Conservation (phyloP, 2,888 invertebrate genomes). For the Trissoscelio sp. region DNA sequence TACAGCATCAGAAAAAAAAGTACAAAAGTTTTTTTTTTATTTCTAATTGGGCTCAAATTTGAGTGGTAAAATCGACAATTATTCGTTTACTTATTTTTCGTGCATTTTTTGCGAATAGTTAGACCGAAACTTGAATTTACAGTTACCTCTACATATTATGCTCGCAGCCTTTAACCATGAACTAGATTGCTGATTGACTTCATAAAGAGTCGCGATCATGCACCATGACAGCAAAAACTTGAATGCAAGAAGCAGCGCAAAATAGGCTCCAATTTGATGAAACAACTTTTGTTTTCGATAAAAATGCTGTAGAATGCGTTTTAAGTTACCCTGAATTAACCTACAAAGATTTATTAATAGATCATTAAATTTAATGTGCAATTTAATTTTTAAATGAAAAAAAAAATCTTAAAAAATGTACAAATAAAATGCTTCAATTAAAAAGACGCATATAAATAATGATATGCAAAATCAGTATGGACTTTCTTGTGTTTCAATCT, state of each 20-base stretch:
- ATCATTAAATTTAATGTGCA: constrained; percentile 10
- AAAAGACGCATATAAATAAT: too few species aligned
- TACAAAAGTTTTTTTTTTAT: too few species aligned
- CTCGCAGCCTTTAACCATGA: constrained; percentile 40
- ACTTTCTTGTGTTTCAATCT: too few species aligned
- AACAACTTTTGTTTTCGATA: constrained; percentile 26
- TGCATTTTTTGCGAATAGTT: constrained; percentile 19
- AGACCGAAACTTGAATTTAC: constrained; percentile 57
- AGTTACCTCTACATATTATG: constrained; percentile 47
- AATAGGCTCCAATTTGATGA: not conserved
- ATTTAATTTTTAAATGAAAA: too few species aligned
- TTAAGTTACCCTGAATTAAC: not conserved
- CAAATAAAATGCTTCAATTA: too few species aligned
- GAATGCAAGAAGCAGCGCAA: constrained; percentile 5
- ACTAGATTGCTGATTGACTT: constrained; percentile 53
- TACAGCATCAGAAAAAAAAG: too few species aligned
- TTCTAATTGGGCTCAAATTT: too few species aligned
- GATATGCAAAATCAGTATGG: too few species aligned
- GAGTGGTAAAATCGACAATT: not conserved
- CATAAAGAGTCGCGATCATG: constrained; percentile 28
- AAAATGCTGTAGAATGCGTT: constrained; percentile 10
- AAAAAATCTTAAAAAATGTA: too few species aligned
- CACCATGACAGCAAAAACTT: constrained; percentile 33
- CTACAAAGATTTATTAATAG: not conserved
- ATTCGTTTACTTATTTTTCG: not conserved